Evolutionary conservation across 2,888 invertebrate species (phyloP), one percentile per base, ranked within the genome.

Genomic region (Encarsia formosa): DNA sequence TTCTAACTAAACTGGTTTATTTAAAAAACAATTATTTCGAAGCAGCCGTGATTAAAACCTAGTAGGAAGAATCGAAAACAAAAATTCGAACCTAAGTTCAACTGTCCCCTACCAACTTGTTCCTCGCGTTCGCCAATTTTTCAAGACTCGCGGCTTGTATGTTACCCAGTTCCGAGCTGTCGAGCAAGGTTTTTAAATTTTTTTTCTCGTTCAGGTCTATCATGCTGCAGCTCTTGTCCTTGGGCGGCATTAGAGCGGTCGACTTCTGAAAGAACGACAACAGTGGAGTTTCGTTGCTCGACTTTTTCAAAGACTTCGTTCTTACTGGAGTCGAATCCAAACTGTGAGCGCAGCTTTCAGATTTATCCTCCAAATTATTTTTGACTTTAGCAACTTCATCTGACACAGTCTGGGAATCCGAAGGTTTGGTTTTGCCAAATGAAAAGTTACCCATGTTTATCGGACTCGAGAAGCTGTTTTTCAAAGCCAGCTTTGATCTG

Each of bases 211-310:
- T 57, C 29, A 72, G 57, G 51, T 71, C 66, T 19, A 68, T 57
- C 71, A 72, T 67, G 46, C 72, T 72, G 38, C 59, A 65, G 49
- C 72, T 71, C 46, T 62, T 69, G 34, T 65, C 62, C 54, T 62
- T 68, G 3, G 63, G 54, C 34, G 61, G 59, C 4, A 47, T 24
- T 3, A 61, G 52, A 11, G 44, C 39, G 6, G 58, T 48, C 15
- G 60, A 52, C 39, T 59, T 56, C 18, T 62, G 61, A 42, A 71
- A 65, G 39, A 72, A 57, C 11, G 71, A 67, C 16, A 73, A 55
- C 15, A 73, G 57, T 42, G 73, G 71, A 52, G 73, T 58, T 57
- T 73, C 73, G 38, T 63, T 64, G 23, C 63, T 35, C 18, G 53
- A 55, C 19, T 59, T 60, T 52, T 56, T 47, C 19, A 52, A 49